A percentile compares a stretch with the other conserved stretches of the same genome.
These are phyloP conservation scores for Propsilocerus akamusi DNA, from an alignment of 1,140 invertebrate genomes.

Conservation along the genomic window DNA sequence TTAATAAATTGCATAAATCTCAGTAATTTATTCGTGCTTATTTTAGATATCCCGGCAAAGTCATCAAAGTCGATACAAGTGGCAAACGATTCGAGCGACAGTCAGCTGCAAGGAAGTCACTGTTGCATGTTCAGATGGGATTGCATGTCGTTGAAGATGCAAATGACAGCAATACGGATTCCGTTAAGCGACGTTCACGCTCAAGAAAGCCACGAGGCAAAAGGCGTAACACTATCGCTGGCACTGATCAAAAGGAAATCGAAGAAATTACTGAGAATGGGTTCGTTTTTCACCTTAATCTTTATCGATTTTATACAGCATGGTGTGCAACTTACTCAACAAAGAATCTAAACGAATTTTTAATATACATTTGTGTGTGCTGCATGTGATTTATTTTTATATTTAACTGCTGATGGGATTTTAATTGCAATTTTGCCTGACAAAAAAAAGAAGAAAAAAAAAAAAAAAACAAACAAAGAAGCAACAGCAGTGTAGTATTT, in stretches of 20 bases:
- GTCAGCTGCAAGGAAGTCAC: slow-evolving; percentile 60
- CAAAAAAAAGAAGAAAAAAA: no score
- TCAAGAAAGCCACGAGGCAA: slow-evolving; percentile 55
- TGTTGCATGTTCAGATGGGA: slow-evolving; percentile 38
- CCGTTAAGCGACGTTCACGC: slow-evolving; percentile 47
- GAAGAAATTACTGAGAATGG: slow-evolving; percentile 49
- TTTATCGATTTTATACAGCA: no score
- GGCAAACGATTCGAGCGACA: slow-evolving; percentile 72
- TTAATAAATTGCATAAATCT: slow-evolving; percentile 9
- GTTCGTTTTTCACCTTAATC: slow-evolving; percentile 32
- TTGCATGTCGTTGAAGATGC: slow-evolving; percentile 17
- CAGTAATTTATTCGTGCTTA: slow-evolving; percentile 13
- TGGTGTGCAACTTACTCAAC: not conserved
- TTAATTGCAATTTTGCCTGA: no score
- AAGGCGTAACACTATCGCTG: slow-evolving; percentile 75
- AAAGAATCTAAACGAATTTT: slow-evolving; percentile 9
- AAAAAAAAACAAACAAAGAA: no score
- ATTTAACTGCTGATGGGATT: no score
- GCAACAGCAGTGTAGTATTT: no score
- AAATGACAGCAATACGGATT: slow-evolving; percentile 28
- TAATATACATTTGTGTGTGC: slow-evolving; percentile 8
- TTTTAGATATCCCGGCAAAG: slow-evolving; percentile 61
- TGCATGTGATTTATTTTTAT: no score
- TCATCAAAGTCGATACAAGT: slow-evolving; percentile 72
- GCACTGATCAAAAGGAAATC: slow-evolving; percentile 72